Evolutionary conservation across 37 sponge, comb jelly and placozoan species (phyloP), one percentile per base, ranked within the genome.

Genomic region (Chondrosia reniformis): DNA sequence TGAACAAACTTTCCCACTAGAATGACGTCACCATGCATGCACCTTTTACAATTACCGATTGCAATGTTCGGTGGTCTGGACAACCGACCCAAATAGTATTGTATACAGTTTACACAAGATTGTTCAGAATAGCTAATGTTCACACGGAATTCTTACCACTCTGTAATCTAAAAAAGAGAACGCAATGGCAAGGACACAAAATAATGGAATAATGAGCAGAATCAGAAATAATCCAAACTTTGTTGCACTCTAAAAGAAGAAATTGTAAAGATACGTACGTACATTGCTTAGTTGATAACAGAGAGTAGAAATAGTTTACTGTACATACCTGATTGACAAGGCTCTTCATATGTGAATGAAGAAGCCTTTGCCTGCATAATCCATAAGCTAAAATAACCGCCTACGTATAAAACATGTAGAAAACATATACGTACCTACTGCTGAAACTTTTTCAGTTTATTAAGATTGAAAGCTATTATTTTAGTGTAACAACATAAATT

Each of bases 271-370:
- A 45, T 25, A 42, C 6, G 15, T 21, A 31, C 56, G 25, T 57
- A 43, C 30, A 30, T 6, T 45, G 41, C 1, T 22, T 31, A 2
- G 37, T 17, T 13, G 56, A 57, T 28, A 8, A 28, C 7, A 27
- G 33, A 3, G 31, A 4, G 28, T 27, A 64, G 3, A n/a, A 4
- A 32, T 4, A 2, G 3, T 3, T 7, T 33, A 33, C 31, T 4
- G 21, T 4, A 42, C 86, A 33, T 75, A 86, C 86, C 30, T 63
- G 1, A 30, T 81, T 19, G 19, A 44, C 9, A 42, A 79, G 64
- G 5, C 61, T 33, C 0, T 49, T 69, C 1, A 89, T 40, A n/a
- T 89, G 78, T 46, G 82, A 81, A 59, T 84, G 89, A 25, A 89
- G 43, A 5, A 80, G 49, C 4, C 72, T 38, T 43, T 81, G 78